Base-by-base conservation (phyloP, 2,888 invertebrate species). In the Lasioglossum morio region DNA sequence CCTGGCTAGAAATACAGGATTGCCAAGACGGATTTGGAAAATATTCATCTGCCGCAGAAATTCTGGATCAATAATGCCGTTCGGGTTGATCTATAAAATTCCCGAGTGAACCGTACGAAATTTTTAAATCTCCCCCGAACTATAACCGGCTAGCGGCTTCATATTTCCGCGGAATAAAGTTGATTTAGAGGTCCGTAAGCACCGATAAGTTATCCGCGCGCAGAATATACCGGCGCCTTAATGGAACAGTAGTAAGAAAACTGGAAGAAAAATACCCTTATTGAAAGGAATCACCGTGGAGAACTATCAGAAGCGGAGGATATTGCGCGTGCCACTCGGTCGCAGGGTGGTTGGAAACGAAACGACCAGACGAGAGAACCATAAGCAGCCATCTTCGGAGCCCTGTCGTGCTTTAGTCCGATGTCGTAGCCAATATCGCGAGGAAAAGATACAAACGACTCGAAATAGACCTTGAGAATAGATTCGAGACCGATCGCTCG, bases 381-480 rank as follows among this genome's bases (percentile, higher is more conserved):
- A 84, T 88, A 88, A 88, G 88, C 80, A 87, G 83, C 83, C 83
- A 79, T 88, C 87, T 63, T 81, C 87, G 66, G 74, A 84, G 79
- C 84, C 72, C 77, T 74, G 85, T 63, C 85, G 79, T 74, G 75
- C 85, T 87, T 82, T 77, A 79, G 81, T 78, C 79, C 78, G 77
- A 82, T 75, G 84, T 81, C 88, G 85, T 87, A 89, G 90, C 86
- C 88, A 87, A 89, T 87, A 92, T 90, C 88, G 87, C 89, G 89
- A 86, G 82, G 88, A 89, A 89, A 91, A 85, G 91, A 91, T 92
- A 92, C 90, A 91, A 93, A 92, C 89, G 90, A 91, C 91, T 92
- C 85, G 87, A 90, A 92, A 92, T 92, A 93, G 93, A 91, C 91
- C 87, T 93, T 91, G 92, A 90, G 92, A 94, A 93, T 93, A 92